Base-by-base conservation (phyloP, 2,888 invertebrate genomes). In the Peribatodes rhomboidaria region DNA sequence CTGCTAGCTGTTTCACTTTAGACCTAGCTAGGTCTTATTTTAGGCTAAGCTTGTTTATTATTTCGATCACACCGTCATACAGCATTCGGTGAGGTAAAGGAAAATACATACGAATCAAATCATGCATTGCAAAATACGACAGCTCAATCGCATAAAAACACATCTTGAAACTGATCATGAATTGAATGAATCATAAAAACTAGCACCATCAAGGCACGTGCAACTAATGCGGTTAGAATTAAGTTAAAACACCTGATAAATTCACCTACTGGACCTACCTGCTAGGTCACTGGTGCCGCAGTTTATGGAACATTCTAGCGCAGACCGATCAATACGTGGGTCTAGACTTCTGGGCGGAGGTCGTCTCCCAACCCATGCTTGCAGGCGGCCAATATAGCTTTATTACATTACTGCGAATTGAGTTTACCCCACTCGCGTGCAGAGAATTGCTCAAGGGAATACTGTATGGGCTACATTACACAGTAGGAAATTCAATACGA, bases 281-380 rank as follows among this genome's bases (percentile, higher is more conserved):
- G 41, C 65, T 70, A 74, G 67, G 70, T 71, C 70, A 67, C 58
- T 55, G 42, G 65, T 75, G 69, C 70, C 78, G 75, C 75, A 77
- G 62, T 67, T 71, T 70, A 70, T 78, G 74, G 76, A 73, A 73
- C 68, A 35, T 80, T 79, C 78, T 78, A 63, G 65, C 78, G 72
- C 75, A 73, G 68, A 53, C 59, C 69, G 79, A 86, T 87, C 87
- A 73, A 87, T 86, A 83, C 71, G 70, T 78, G 76, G 65, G 80
- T 73, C 75, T 81, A 82, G 80, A 78, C 75, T 77, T 76, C 75
- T 68, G 70, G 75, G 74, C 61, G 75, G 67, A 71, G 70, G 79
- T 73, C 75, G 70, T 73, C 75, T 78, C 81, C 80, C 72, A 85
- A 78, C 81, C 80, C 72, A 85, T 83, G 79, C 84, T 75, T 27